These are phyloP conservation scores for Drosophila melanosoma DNA, from an alignment of 2,888 invertebrate genomes.

Conservation along the genomic window DNA sequence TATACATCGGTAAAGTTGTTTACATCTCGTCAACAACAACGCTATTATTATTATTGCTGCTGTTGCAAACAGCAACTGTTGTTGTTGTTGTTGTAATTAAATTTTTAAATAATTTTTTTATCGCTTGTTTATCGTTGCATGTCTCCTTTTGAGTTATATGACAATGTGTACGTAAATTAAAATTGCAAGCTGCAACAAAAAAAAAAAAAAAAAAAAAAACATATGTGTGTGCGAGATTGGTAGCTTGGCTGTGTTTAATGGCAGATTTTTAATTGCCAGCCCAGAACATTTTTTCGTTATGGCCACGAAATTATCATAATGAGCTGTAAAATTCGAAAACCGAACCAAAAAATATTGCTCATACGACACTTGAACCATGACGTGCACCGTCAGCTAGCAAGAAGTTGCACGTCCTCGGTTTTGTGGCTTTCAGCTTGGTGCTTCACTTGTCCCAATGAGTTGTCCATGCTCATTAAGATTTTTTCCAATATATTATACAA, in stretches of 20 bases:
- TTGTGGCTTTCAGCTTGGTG: conserved; percentile 20
- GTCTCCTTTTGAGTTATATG: conserved; percentile 62
- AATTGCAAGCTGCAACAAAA: conserved; percentile 39
- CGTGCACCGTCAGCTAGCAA: conserved; percentile 45
- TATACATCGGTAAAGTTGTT: conserved; percentile 69
- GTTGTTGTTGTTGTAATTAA: conserved; percentile 72
- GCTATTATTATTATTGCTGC: conserved; percentile 27
- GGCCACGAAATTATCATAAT: conserved; percentile 70
- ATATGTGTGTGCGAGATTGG: conserved; percentile 49
- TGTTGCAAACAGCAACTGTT: conserved; percentile 4
- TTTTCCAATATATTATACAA: background rate
- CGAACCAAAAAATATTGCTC: conserved; percentile 43
- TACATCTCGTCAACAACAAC: conserved; percentile 73
- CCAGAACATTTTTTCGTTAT: conserved; percentile 53
- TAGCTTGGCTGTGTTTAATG: conserved; percentile 62
- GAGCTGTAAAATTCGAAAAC: conserved; percentile 47
- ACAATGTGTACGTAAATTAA: conserved; percentile 76
- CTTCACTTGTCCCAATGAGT: background rate
- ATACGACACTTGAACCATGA: conserved; percentile 52
- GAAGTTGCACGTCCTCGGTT: conserved; percentile 33
- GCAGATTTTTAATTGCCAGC: conserved; percentile 75
- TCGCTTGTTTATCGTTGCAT: conserved; percentile 73
- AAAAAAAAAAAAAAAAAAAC: conserved; percentile 19
- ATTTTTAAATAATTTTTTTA: conserved; percentile 78
- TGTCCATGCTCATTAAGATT: conserved; percentile 1